Evolutionary conservation across 2,113 vertebrate genomes (phyloP).

Genomic region (Probosciger aterrimus): DNA sequence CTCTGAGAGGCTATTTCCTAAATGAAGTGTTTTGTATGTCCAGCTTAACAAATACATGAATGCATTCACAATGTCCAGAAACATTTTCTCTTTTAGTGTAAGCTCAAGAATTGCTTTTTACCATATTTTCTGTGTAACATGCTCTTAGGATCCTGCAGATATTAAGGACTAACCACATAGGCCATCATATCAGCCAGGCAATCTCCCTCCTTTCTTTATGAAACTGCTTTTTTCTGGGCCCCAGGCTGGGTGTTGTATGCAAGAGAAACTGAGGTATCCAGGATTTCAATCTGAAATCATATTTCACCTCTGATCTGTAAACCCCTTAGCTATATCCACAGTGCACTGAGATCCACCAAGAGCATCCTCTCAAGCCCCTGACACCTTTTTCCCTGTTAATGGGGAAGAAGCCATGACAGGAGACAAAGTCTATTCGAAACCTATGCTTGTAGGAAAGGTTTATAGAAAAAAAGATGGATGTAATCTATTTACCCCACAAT

Average conservation of each 20-base stretch:
- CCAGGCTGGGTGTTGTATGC: not conserved
- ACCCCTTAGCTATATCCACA: not conserved
- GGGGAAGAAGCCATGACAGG: not conserved
- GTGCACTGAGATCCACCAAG: not conserved
- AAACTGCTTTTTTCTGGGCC: not conserved
- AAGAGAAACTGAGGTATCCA: not conserved
- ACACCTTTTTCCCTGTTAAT: not conserved
- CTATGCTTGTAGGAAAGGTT: not conserved
- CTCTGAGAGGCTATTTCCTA: not conserved
- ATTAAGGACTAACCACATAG: not conserved
- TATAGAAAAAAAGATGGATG: conserved; percentile 44
- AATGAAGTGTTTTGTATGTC: not conserved
- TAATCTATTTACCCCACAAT: not conserved
- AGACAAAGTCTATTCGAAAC: conserved; percentile 4
- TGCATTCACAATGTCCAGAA: not conserved
- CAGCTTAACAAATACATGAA: not conserved
- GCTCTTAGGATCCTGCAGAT: not conserved
- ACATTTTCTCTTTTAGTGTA: not conserved
- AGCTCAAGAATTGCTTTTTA: not conserved
- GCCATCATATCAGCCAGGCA: not conserved
- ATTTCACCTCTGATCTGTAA: not conserved
- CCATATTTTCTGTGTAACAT: not conserved
- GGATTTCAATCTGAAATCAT: not conserved
- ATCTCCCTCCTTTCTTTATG: not conserved
- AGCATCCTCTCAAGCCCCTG: not conserved